Percentiles rank a stretch among this genome's conserved stretches.
These are phyloP conservation scores for Sphecodes monilicornis DNA, from an alignment of 2,888 invertebrate species.

Conservation along the genomic window DNA sequence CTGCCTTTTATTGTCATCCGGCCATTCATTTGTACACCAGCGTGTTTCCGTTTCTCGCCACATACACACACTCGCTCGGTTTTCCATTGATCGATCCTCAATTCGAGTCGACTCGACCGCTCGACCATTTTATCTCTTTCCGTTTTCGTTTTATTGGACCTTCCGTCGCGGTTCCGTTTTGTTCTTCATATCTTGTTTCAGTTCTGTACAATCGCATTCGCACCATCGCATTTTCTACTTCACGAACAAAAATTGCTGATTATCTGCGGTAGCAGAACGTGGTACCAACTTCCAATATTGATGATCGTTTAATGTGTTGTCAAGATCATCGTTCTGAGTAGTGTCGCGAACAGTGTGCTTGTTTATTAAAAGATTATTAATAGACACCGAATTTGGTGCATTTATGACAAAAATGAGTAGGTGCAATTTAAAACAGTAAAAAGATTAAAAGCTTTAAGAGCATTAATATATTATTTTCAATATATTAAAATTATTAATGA, in stretches of 20 bases:
- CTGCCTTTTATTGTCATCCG: conserved; percentile 43
- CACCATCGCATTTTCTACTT: background rate
- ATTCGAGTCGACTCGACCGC: conserved; percentile 41
- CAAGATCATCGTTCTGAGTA: background rate
- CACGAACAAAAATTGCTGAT: background rate
- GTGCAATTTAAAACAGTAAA: no score
- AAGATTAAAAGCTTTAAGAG: no score
- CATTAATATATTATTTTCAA: no score
- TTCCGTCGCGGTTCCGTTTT: background rate
- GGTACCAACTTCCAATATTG: background rate
- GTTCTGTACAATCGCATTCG: background rate
- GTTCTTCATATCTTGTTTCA: background rate
- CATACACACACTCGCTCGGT: background rate
- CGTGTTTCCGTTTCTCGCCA: conserved; percentile 27
- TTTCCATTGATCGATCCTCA: conserved; percentile 37
- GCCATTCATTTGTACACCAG: conserved; percentile 37
- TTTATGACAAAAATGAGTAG: no score
- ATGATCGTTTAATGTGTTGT: background rate
- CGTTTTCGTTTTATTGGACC: background rate
- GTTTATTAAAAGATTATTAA: background rate
- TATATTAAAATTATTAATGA: no score
- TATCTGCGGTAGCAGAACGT: background rate
- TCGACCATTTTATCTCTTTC: conserved; percentile 7
- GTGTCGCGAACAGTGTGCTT: background rate
- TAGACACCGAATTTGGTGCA: no score